phyloP scores from a whole-genome alignment of 2,888 invertebrate species.

The Actias luna region DNA sequence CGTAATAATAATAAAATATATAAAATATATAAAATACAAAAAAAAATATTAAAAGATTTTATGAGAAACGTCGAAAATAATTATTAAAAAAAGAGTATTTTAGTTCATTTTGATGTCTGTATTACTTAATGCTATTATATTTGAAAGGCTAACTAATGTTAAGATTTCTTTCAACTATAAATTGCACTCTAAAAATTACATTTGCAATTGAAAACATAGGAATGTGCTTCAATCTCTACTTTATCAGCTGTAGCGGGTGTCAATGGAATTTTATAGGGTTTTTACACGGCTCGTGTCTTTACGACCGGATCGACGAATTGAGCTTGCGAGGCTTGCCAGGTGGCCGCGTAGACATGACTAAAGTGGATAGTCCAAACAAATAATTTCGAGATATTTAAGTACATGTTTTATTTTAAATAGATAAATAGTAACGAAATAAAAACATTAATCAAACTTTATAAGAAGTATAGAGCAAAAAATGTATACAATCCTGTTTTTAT shows the following conservation, averaged over 20 bases:
- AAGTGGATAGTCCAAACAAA: not conserved
- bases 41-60: not conserved
- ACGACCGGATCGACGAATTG: constrained; percentile 64
- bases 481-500: too few relatives aligned
- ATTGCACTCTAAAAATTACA: not conserved
- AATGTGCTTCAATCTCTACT: constrained; percentile 38
- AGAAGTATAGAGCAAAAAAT: too few relatives aligned
- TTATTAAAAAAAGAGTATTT: not conserved
- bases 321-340: constrained; percentile 34
- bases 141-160: not conserved
- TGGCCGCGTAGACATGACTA: constrained; percentile 12
- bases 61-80: not conserved
- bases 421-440: not conserved
- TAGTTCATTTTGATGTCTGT: not conserved
- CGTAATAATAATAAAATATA: not conserved
- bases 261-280: constrained; percentile 73
- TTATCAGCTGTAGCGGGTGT: constrained; percentile 58
- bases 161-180: not conserved
- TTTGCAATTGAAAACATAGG: constrained; percentile 5
- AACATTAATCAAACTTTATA: too few relatives aligned
- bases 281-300: constrained; percentile 65
- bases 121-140: not conserved
- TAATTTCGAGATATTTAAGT: not conserved
- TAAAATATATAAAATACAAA: not conserved
- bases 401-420: not conserved